A percentile compares a stretch with the other conserved stretches of the same genome.
Evolutionary conservation across 1,140 invertebrate species (phyloP).

Genomic region (Heliothis virescens): DNA sequence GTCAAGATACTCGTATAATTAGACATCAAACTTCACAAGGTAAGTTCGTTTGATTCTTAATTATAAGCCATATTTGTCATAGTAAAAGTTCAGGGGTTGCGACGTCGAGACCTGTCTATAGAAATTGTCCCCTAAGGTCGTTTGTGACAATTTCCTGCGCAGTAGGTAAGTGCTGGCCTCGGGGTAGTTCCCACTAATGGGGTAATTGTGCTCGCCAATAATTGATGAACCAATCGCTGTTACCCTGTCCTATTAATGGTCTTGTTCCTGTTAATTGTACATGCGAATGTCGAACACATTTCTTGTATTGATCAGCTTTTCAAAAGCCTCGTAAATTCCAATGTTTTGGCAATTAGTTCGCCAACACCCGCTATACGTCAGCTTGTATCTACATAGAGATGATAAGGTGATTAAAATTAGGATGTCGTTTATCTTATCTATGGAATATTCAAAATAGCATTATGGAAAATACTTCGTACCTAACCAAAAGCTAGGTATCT

Average conservation of each 20-base stretch:
- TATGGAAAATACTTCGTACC: not conserved
- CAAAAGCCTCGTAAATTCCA: too few species aligned
- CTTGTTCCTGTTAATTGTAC: slow-evolving; percentile 35
- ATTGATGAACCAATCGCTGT: slow-evolving; percentile 67
- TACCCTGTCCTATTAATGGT: slow-evolving; percentile 64
- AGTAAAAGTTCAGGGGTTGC: slow-evolving; percentile 35
- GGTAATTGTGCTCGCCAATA: slow-evolving; percentile 71
- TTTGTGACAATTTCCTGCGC: slow-evolving; percentile 65
- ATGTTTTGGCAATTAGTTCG: too few species aligned
- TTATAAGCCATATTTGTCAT: not conserved
- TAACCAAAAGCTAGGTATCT: not conserved
- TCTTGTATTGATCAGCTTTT: too few species aligned
- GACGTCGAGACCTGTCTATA: slow-evolving; percentile 31
- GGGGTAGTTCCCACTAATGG: slow-evolving; percentile 64
- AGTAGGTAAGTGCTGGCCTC: slow-evolving; percentile 57
- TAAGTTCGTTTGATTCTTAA: too few species aligned
- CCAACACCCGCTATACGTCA: too few species aligned
- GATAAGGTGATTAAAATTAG: not conserved
- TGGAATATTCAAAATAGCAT: not conserved
- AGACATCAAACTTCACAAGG: too few species aligned
- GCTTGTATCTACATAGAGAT: too few species aligned
- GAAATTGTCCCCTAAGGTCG: slow-evolving; percentile 49
- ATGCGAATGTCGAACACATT: not conserved
- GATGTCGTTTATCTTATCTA: not conserved
- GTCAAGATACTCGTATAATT: too few species aligned